Base-by-base conservation (phyloP, 2,797 vertebrate species). In the Anguilla megastoma region DNA sequence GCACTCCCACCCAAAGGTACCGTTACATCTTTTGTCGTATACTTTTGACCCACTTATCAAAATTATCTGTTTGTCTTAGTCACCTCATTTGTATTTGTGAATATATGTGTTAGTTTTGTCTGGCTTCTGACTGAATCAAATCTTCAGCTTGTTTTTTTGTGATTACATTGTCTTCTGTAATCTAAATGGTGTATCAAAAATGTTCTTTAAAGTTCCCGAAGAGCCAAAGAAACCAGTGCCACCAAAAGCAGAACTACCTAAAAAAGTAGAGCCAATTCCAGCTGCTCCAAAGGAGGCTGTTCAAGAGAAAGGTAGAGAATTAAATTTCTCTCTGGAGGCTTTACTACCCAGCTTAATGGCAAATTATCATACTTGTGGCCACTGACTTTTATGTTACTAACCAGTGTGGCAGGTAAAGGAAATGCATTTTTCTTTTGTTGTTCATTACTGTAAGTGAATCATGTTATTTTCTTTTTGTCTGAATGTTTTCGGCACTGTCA, bases 1-100 rank as follows among this genome's bases (percentile, higher is more conserved):
- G 88, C 92, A 2, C 94, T 93, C 54, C 93, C 95, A 90, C 91
- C 95, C 87, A 96, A 96, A 98, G 97, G 98, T 99, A 98, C 87
- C 88, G 10, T 92, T 66, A 90, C 91, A 74, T 87, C 33, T 71
- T n/a, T 21, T 5, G 45, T 54, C 33, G 58, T 52, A 27, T 41
- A 24, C 9, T 33, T 27, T 16, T 21, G 5, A 41, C 33, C 10
- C 2, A 8, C 33, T 36, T 45, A 16, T 4, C 36, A 41, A 45
- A 21, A 79, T 79, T 52, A 21, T 79, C 33, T 36, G 0, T 84
- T 86, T 60, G 6, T 84, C 76, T 54, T 56, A 21, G 50, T 83
- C 27, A 36, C 69, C 76, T 74, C 74, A 9, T 66, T 36, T 83
- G 56, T 58, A 83, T n/a, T 58, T 84, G 79, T 69, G n/a, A 33